Evolutionary conservation across 2,888 invertebrate genomes (phyloP).

Genomic region (Eremobia ochroleuca): DNA sequence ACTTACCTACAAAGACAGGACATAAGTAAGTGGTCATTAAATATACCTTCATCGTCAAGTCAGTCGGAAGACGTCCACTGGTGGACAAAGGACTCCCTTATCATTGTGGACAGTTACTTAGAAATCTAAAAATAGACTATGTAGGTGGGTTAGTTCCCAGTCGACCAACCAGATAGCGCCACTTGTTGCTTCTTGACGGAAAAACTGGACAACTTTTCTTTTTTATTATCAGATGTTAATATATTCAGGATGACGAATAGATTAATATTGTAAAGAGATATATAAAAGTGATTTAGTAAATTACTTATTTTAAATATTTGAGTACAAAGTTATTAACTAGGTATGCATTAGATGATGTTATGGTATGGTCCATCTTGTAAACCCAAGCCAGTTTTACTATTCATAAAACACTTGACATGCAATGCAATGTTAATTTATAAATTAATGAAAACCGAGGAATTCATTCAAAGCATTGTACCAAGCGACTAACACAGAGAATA

Average conservation of each 20-base stretch:
- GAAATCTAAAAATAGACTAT: constrained; percentile 21
- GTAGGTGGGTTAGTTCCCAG: constrained; percentile 5
- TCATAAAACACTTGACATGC: constrained; percentile 1
- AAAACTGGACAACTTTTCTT: no score
- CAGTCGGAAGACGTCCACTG: not conserved
- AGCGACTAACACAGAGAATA: not conserved
- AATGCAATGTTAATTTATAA: constrained; percentile 40
- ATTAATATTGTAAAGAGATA: not conserved
- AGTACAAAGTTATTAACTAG: not conserved
- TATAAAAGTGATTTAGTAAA: not conserved
- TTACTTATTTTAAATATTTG: not conserved
- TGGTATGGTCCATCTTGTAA: not conserved
- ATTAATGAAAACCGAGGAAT: constrained; percentile 54
- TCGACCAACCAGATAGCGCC: constrained; percentile 22
- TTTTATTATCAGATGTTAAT: no score
- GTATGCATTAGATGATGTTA: not conserved
- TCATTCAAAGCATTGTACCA: constrained; percentile 45
- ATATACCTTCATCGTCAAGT: not conserved
- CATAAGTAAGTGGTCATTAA: not conserved
- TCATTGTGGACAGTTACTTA: constrained; percentile 4
- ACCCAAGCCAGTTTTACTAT: not conserved
- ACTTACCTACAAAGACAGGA: not conserved
- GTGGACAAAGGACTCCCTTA: constrained; percentile 20
- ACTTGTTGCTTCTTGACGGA: constrained; percentile 6
- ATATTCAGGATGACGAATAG: not conserved